A percentile compares a stretch with the other conserved stretches of the same genome.
Conservation (phyloP, 35 echinoderm and acorn worm genomes). For the Ophiothrix spiculata region DNA sequence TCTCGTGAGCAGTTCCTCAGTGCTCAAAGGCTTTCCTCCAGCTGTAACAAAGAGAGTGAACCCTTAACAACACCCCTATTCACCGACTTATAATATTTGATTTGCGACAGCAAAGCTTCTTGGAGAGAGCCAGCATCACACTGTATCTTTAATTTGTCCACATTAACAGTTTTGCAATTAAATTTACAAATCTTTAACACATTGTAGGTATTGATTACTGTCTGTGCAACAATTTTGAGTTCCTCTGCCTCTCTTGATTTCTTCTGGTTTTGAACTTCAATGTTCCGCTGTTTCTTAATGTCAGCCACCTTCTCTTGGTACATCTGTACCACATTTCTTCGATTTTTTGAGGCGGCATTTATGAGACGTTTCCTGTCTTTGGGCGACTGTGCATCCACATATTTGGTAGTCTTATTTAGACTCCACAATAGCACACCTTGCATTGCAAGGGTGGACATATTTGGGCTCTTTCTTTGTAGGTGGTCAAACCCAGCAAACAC, state of each 20-base stretch:
- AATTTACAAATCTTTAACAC: background rate
- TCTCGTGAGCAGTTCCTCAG: background rate
- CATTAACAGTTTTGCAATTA: background rate
- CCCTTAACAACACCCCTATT: background rate
- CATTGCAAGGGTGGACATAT: slow-evolving; percentile 47
- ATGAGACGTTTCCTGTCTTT: background rate
- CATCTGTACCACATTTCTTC: background rate
- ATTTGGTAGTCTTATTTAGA: slow-evolving; percentile 41
- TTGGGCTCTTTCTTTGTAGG: slow-evolving; percentile 49
- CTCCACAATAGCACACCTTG: slow-evolving; percentile 50
- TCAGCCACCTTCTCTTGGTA: background rate
- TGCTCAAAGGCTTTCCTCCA: background rate
- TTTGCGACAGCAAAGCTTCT: background rate
- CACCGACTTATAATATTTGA: slow-evolving; percentile 5
- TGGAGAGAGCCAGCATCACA: background rate
- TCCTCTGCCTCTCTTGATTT: background rate
- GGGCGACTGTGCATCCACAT: background rate
- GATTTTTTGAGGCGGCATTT: background rate
- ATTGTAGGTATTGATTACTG: background rate
- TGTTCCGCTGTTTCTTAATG: background rate
- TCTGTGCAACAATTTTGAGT: background rate
- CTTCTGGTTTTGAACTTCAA: background rate
- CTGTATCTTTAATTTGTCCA: background rate
- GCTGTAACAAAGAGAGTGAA: background rate
- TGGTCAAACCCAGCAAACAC: slow-evolving; percentile 62